phyloP scores from a whole-genome alignment of 2,797 vertebrate genomes.

The Sebastes trivittatus region DNA sequence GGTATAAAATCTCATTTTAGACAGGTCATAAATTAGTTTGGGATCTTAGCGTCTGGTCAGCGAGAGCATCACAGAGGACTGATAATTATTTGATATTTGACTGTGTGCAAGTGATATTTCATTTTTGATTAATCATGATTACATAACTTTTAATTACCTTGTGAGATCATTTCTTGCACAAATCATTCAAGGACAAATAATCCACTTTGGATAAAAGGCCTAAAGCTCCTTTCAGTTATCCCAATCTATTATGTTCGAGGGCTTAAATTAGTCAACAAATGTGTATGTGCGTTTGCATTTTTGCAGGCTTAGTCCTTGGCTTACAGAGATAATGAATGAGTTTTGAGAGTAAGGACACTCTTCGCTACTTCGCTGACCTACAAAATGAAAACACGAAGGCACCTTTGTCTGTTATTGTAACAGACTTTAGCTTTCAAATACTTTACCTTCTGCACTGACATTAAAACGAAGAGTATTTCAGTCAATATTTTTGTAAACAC shows the following conservation, averaged over 20 bases:
- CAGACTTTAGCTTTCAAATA: background rate
- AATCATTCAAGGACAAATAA: conserved; percentile 25
- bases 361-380: background rate
- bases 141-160: background rate
- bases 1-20: background rate
- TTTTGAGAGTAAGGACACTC: background rate
- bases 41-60: background rate
- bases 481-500: background rate
- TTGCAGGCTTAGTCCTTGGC: background rate
- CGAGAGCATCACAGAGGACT: background rate
- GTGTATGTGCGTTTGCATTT: background rate
- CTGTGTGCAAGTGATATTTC: background rate
- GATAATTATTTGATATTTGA: conserved; percentile 7
- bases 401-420: background rate
- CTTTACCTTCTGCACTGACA: background rate
- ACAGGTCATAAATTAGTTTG: conserved; percentile 1
- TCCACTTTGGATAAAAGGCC: conserved; percentile 8
- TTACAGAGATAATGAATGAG: background rate
- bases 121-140: background rate
- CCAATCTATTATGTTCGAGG: background rate
- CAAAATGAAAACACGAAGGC: background rate
- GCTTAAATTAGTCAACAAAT: conserved; percentile 15
- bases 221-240: background rate
- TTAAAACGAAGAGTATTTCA: background rate
- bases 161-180: background rate